phyloP scores from a whole-genome alignment of 2,113 vertebrate species.

The Dinomys branickii region DNA sequence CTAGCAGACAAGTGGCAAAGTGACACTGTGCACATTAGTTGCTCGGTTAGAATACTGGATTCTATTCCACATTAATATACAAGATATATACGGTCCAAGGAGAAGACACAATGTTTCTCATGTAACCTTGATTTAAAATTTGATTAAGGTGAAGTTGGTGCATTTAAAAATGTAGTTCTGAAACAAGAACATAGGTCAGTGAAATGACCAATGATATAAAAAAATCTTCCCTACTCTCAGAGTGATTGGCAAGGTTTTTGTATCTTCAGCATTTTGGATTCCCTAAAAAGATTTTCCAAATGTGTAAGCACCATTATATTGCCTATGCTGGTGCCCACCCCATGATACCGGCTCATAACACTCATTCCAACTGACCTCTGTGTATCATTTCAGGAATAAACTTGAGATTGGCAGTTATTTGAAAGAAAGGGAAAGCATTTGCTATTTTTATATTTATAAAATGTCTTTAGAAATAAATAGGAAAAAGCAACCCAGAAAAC shows the following conservation, averaged over 20 bases:
- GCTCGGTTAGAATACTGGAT: not conserved
- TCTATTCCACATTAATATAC: not conserved
- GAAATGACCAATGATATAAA: slow-evolving; percentile 37
- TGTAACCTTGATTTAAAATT: not conserved
- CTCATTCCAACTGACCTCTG: not conserved
- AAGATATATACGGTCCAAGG: not conserved
- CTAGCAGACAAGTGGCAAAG: not conserved
- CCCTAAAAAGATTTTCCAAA: slow-evolving; percentile 34
- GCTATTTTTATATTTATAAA: not conserved
- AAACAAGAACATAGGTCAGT: slow-evolving; percentile 24
- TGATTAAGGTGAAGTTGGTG: not conserved
- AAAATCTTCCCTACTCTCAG: not conserved
- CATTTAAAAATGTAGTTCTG: not conserved
- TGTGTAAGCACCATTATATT: not conserved
- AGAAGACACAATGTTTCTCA: not conserved
- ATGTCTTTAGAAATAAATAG: slow-evolving; percentile 14
- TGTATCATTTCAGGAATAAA: not conserved
- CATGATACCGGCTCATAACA: not conserved
- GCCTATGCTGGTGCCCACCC: not conserved
- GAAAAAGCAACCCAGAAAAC: not conserved
- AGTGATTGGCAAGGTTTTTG: not conserved
- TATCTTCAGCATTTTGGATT: slow-evolving; percentile 47
- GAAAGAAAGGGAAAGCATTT: not conserved
- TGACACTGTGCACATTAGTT: not conserved
- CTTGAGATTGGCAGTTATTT: not conserved